Evolutionary conservation across 92 coral and sea anemone species (phyloP).

Genomic region (Anthopleura xanthogrammica): DNA sequence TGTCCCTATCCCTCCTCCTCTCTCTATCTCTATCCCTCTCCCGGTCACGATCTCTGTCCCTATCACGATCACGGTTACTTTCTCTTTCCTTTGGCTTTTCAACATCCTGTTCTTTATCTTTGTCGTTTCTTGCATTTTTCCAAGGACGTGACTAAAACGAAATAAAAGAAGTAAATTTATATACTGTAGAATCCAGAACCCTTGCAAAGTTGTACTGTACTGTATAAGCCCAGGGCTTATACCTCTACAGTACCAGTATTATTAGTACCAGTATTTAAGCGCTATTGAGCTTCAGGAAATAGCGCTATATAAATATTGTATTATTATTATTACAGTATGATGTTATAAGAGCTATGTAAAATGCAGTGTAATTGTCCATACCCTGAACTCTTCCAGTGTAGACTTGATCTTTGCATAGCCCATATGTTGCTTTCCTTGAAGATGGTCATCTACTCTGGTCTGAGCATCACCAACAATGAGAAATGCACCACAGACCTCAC

Average conservation of each 20-base stretch:
- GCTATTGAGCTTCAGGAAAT: too few relatives aligned
- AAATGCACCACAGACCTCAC: constrained; percentile 99
- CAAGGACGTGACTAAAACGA: constrained; percentile 48
- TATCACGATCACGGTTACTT: constrained; percentile 44
- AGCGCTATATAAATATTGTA: too few relatives aligned
- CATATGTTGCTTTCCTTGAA: constrained; percentile 96
- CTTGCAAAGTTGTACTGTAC: too few relatives aligned
- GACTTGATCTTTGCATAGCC: constrained; percentile 96
- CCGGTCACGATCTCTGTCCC: constrained; percentile 55
- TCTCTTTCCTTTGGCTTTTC: constrained; percentile 43
- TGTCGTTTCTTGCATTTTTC: constrained; percentile 19
- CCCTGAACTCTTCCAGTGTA: constrained; percentile 94
- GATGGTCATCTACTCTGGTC: constrained; percentile 93
- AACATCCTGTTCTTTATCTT: constrained; percentile 43
- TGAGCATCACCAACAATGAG: constrained; percentile 98
- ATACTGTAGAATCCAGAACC: too few relatives aligned
- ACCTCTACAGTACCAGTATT: too few relatives aligned
- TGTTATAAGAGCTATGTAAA: too few relatives aligned
- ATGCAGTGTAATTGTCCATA: constrained; percentile 6
- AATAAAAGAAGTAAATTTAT: not conserved
- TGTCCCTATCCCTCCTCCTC: constrained; percentile 33
- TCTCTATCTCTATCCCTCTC: constrained; percentile 51
- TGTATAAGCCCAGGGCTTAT: too few relatives aligned
- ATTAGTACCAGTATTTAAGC: too few relatives aligned
- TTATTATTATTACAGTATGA: too few relatives aligned